Conservation (phyloP, 2,888 invertebrate genomes). For the Venusia cambrica region DNA sequence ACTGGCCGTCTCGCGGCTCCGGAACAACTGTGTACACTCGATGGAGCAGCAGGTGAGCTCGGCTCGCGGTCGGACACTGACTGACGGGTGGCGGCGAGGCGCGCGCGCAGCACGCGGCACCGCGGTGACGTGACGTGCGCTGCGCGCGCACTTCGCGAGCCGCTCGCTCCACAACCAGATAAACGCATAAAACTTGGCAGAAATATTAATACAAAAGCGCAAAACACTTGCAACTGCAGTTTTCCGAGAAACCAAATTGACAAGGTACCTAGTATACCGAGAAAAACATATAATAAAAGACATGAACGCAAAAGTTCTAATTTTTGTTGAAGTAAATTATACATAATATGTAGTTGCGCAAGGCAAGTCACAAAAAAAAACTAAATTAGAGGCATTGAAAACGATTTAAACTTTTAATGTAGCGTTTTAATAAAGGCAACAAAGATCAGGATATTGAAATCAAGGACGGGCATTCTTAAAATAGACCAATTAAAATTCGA, state of each 20-base stretch:
- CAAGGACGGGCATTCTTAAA: slow-evolving; percentile 10
- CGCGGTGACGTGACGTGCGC: slow-evolving; percentile 26
- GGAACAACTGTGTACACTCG: slow-evolving; percentile 42
- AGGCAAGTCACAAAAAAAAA: no score
- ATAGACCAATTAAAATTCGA: slow-evolving; percentile 2
- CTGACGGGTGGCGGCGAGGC: slow-evolving; percentile 34
- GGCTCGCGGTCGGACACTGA: slow-evolving; percentile 64
- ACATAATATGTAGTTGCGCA: no score
- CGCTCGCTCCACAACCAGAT: slow-evolving; percentile 35
- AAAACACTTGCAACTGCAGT: slow-evolving; percentile 39
- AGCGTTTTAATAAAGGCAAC: background rate
- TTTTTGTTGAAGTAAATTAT: no score
- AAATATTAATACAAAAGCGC: slow-evolving; percentile 36
- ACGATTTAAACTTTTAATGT: no score
- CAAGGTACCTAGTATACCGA: slow-evolving; percentile 33
- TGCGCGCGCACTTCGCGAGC: slow-evolving; percentile 29
- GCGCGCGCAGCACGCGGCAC: slow-evolving; percentile 27
- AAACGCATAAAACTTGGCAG: slow-evolving; percentile 54
- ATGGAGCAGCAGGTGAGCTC: slow-evolving; percentile 53
- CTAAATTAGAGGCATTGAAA: no score
- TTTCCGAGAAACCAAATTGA: slow-evolving; percentile 45
- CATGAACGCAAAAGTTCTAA: slow-evolving; percentile 25
- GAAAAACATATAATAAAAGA: slow-evolving; percentile 27
- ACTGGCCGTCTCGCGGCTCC: slow-evolving; percentile 56
- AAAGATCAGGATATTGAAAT: slow-evolving; percentile 1